Evolutionary conservation across 2,113 vertebrate species (phyloP), one percentile per base, ranked within the genome.

Genomic region (Taurulus bubalis): DNA sequence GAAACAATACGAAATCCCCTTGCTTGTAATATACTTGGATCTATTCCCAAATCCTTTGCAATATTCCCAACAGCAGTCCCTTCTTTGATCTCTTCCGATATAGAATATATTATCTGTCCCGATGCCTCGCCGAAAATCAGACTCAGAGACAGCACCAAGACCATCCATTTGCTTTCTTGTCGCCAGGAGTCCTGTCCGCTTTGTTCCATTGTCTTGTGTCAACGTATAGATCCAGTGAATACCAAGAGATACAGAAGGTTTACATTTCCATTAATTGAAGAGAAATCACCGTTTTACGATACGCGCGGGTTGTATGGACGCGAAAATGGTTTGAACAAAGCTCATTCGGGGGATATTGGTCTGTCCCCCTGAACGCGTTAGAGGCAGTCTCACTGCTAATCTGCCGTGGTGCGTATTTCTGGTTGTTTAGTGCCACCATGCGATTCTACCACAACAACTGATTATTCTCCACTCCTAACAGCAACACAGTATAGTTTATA

Each of bases 11-110:
- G 92, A 77, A 91, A 92, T 55, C 89, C 87, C 51, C 94, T 80
- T 0, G 83, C 26, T 51, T 80, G 89, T 9, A 95, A 32, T 0
- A 67, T 71, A 8, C 14, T 83, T 1, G 67, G 9, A 18, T 92
- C 92, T 20, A 95, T 71, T 9, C 92, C 93, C 18, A 95, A 72
- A 91, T 95, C 94, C 56, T 93, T 95, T 6, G 92, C 92, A 16
- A 95, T 70, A 51, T 93, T 93, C 0, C 87, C 87, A 15, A 88
- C 83, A 26, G 45, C 6, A 38, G 51, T 75, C 4, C 92, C 91
- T 7, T 90, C 87, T 18, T 91, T 84, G 16, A 91, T 65, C n/a
- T 95, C 94, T 30, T 94, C 94, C 0, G 75, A 75, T 42, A 92
- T 73, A 1, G 92, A 90, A 74, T 92, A 95, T 55, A 84, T 65